These are phyloP conservation scores for Berghia stephanieae DNA, from an alignment of 1,140 invertebrate species.

Conservation along the genomic window DNA sequence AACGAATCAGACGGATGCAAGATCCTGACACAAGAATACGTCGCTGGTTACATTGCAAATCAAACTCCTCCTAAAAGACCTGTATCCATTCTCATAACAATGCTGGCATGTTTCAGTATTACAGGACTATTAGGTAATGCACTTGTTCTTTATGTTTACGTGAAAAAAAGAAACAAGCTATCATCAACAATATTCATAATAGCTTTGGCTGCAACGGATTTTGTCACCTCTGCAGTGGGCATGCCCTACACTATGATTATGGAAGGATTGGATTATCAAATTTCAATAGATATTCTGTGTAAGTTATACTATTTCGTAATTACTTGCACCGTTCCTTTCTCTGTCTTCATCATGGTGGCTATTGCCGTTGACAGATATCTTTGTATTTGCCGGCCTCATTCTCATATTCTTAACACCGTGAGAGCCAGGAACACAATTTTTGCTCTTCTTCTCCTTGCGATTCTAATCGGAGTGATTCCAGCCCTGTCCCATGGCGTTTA, in stretches of 20 bases:
- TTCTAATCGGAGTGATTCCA: conserved; percentile 25
- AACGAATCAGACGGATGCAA: not conserved
- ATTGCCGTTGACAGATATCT: conserved; percentile 66
- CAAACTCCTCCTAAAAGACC: conserved; percentile 18
- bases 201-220: conserved; percentile 60
- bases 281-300: conserved; percentile 53
- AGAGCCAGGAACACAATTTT: conserved; percentile 5
- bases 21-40: not conserved
- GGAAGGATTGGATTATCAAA: conserved; percentile 45
- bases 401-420: conserved; percentile 53
- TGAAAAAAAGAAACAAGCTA: conserved; percentile 56
- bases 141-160: conserved; percentile 64
- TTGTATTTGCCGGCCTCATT: conserved; percentile 64
- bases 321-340: conserved; percentile 61
- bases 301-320: conserved; percentile 63
- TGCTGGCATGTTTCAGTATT: conserved; percentile 52
- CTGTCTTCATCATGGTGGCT: conserved; percentile 65
- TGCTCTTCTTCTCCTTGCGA: conserved; percentile 11
- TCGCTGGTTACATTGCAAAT: not conserved
- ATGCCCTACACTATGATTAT: conserved; percentile 59
- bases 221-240: conserved; percentile 56
- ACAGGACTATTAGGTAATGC: conserved; percentile 62
- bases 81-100: conserved; percentile 39
- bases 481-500: conserved; percentile 35
- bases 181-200: conserved; percentile 66